phyloP scores from a whole-genome alignment of 1,140 invertebrate genomes.

The Frieseomelitta varia region DNA sequence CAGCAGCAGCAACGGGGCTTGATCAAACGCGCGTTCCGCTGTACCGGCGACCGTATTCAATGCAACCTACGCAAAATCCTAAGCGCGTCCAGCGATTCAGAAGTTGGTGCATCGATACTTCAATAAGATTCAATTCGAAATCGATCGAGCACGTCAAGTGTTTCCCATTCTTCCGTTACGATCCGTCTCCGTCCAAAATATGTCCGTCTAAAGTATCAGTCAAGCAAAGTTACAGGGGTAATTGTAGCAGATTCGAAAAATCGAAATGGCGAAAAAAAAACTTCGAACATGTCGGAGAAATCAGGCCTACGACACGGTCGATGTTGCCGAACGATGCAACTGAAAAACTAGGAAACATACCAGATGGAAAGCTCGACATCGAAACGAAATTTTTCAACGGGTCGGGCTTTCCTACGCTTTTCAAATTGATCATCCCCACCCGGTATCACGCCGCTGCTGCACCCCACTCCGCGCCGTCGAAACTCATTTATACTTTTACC shows the following conservation, averaged over 20 bases:
- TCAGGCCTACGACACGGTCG: background rate
- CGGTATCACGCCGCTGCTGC: constrained; percentile 40
- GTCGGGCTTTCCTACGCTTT: constrained; percentile 67
- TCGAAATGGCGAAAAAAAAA: background rate
- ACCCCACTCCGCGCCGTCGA: constrained; percentile 70
- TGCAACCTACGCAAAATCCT: constrained; percentile 27
- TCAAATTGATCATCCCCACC: constrained; percentile 64
- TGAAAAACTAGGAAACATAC: background rate
- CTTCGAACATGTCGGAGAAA: background rate
- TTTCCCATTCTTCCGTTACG: background rate
- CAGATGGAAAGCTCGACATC: constrained; percentile 23
- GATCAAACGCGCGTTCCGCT: constrained; percentile 21
- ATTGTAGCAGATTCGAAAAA: background rate
- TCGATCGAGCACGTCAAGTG: background rate
- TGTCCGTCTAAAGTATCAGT: background rate
- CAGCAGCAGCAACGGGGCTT: background rate
- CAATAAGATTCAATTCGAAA: constrained; percentile 6
- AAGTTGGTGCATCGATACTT: background rate
- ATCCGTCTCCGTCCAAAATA: background rate
- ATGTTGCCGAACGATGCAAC: background rate
- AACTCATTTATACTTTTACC: constrained; percentile 79
- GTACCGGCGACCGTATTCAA: constrained; percentile 21
- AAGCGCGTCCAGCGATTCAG: constrained; percentile 16
- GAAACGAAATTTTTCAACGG: constrained; percentile 60
- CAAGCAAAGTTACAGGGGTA: background rate